Base-by-base conservation (phyloP, 2,888 invertebrate species). In the Nomada ruficornis region DNA sequence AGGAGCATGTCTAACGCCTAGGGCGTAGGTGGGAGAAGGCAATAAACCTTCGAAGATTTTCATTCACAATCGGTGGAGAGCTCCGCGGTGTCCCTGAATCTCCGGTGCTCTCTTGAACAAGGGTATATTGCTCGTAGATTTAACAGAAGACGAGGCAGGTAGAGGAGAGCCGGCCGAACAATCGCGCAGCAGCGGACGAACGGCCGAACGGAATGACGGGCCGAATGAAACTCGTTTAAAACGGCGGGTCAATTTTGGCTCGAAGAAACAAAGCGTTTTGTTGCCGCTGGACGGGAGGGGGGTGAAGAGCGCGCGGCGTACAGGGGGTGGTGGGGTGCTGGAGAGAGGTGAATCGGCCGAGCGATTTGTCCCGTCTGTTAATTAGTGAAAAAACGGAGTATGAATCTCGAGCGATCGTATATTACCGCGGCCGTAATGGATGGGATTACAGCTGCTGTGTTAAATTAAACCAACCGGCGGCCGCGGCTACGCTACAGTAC, bases 281-380 rank as follows among this genome's bases (percentile, higher is more conserved):
- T 77, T 77, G 80, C 65, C 60, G 83, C 54, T 80, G 85, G 79
- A 82, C 85, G 87, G 85, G 83, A 82, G 82, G 87, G 87, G 86
- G 88, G 87, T 79, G 87, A 87, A 88, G 85, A 89, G 87, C 85
- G 84, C 72, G 74, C 36, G 64, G 85, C 63, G 87, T 18, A 68
- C 79, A 67, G 50, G 81, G 82, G 79, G 84, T 82, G 80, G 83
- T 73, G 76, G 67, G 80, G 69, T 80, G 84, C 84, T 77, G 85
- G 85, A 55, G 81, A 82, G 82, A 85, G 88, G 89, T 77, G 88
- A 90, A 91, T 91, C 90, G 92, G 87, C 85, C 88, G 92, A 94
- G 93, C 94, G 94, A 94, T 94, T 94, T 94, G 94, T 94, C 94
- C 94, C 94, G 94, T 94, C 94, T 94, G 94, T 94, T 94, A 94